A percentile compares a stretch with the other conserved stretches of the same genome.
phyloP scores from a whole-genome alignment of 2,888 invertebrate genomes.

The Orthonevra nobilis region DNA sequence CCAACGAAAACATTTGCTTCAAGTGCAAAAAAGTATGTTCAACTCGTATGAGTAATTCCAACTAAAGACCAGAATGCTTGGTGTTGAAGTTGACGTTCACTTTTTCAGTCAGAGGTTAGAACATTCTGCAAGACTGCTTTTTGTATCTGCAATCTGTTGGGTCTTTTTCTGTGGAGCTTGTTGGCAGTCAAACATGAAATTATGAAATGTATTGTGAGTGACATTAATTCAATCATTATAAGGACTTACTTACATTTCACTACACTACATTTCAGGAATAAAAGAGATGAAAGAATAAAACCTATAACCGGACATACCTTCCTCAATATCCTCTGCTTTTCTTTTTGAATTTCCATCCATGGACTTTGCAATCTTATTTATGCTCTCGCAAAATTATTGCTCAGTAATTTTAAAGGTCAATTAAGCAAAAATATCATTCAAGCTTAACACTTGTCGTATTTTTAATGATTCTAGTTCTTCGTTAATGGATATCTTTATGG shows the following conservation, averaged over 20 bases:
- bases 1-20: neutral
- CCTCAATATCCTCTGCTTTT: too few species aligned
- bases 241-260: neutral
- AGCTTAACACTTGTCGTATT: too few species aligned
- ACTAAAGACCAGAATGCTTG: neutral
- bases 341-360: too few species aligned
- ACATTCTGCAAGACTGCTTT: neutral
- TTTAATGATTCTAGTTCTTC: too few species aligned
- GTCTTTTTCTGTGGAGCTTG: neutral
- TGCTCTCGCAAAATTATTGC: too few species aligned
- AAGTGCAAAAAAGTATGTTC: neutral
- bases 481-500: too few species aligned
- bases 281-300: too few species aligned
- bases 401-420: too few species aligned
- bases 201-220: neutral
- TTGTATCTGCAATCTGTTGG: neutral
- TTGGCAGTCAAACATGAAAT: neutral
- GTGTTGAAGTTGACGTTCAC: slow-evolving; percentile 33
- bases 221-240: slow-evolving; percentile 10
- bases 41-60: neutral
- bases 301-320: too few species aligned
- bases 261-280: too few species aligned
- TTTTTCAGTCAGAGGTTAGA: slow-evolving; percentile 8
- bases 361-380: too few species aligned
- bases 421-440: too few species aligned